Evolutionary conservation across 2,113 vertebrate genomes (phyloP).

Genomic region (Macquaria australasica): DNA sequence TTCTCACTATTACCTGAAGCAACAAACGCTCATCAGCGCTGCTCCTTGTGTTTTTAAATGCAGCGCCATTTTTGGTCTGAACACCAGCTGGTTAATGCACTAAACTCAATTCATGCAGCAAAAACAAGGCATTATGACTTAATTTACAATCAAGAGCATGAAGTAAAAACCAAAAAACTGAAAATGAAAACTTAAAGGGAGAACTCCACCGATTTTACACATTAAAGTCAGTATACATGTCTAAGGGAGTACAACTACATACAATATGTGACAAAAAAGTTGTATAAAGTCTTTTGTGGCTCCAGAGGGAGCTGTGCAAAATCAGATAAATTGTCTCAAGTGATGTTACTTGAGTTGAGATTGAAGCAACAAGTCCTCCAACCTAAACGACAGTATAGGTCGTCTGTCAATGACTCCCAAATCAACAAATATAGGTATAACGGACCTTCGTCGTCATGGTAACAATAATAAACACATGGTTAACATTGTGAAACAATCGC

Average conservation of each 20-base stretch:
- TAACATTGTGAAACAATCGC: too few species aligned
- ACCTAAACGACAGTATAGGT: too few species aligned
- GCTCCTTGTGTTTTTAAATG: background rate
- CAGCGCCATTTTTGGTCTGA: background rate
- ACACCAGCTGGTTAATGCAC: background rate
- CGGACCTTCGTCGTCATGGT: too few species aligned
- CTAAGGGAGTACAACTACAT: background rate
- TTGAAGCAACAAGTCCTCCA: too few species aligned
- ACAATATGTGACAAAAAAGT: background rate
- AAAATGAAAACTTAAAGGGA: too few species aligned
- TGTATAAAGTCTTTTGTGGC: background rate
- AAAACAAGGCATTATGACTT: background rate
- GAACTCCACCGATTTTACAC: background rate
- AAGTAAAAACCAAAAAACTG: background rate
- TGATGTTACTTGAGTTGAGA: too few species aligned
- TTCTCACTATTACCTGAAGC: background rate
- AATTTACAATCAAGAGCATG: background rate
- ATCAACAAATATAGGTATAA: too few species aligned
- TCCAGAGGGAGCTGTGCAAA: background rate
- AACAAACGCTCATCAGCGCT: background rate
- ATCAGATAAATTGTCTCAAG: too few species aligned
- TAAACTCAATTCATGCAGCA: background rate
- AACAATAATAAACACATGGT: too few species aligned
- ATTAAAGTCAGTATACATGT: too few species aligned
- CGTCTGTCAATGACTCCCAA: too few species aligned